Conservation (phyloP, 2,888 invertebrate species). For the Glaucopsyche alexis region DNA sequence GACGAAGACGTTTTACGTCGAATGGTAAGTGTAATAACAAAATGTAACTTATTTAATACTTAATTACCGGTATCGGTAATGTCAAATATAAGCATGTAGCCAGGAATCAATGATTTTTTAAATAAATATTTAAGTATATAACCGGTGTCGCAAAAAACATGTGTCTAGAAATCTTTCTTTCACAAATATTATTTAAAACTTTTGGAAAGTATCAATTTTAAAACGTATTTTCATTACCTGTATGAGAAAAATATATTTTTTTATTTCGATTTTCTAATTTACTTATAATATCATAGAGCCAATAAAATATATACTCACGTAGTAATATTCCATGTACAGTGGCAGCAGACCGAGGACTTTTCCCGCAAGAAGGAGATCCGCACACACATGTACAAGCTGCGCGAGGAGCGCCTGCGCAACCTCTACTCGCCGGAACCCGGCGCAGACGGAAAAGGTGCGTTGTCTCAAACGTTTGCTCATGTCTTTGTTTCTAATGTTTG, state of each 20-base stretch:
- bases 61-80: neutral
- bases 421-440: conserved; percentile 82
- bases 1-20: conserved; percentile 88
- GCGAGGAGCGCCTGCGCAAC: conserved; percentile 88
- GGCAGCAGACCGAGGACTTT: conserved; percentile 93
- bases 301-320: neutral
- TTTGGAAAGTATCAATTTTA: too few species aligned
- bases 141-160: neutral
- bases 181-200: too few species aligned
- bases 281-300: too few species aligned
- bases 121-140: neutral
- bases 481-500: neutral
- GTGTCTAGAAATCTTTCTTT: too few species aligned
- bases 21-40: conserved; percentile 79
- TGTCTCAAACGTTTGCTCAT: neutral
- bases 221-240: too few species aligned
- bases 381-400: conserved; percentile 89
- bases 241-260: too few species aligned
- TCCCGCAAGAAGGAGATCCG: conserved; percentile 92
- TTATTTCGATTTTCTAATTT: too few species aligned
- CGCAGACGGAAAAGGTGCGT: conserved; percentile 61
- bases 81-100: neutral
- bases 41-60: neutral
- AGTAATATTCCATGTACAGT: conserved; percentile 73
- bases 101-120: neutral